A percentile compares a stretch with the other conserved stretches of the same genome.
Evolutionary conservation across 2,888 invertebrate species (phyloP).

Genomic region (Brenthis ino): DNA sequence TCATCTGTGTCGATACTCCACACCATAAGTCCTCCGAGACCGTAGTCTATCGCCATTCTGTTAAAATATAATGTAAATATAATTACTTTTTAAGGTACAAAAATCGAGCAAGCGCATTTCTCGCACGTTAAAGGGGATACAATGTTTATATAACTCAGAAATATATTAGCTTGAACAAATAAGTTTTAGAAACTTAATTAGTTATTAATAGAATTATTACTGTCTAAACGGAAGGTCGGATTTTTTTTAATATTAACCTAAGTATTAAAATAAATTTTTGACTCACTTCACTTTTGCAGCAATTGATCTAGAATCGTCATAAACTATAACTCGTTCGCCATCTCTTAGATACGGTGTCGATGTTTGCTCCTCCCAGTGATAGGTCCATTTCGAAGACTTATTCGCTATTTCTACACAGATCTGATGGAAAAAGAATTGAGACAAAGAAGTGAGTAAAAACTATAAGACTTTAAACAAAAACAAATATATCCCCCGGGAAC

Average conservation of each 20-base stretch:
- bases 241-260: background rate
- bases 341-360: constrained; percentile 83
- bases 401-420: constrained; percentile 85
- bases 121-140: too few species aligned
- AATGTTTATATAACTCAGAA: too few species aligned
- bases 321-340: constrained; percentile 86
- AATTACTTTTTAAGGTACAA: background rate
- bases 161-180: too few species aligned
- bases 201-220: background rate
- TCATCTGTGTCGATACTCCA: constrained; percentile 96
- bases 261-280: background rate
- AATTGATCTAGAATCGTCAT: constrained; percentile 89
- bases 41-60: constrained; percentile 84
- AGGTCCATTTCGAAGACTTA: constrained; percentile 84
- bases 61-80: background rate
- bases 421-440: constrained; percentile 52
- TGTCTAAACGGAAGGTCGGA: background rate
- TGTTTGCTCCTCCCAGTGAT: constrained; percentile 86
- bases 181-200: too few species aligned
- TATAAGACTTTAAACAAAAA: too few species aligned
- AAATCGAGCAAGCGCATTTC: background rate
- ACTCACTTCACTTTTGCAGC: constrained; percentile 86
- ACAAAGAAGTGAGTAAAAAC: background rate
- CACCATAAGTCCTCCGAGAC: constrained; percentile 91
- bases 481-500: too few species aligned